These are phyloP conservation scores for Iselma pallidipennis DNA, from an alignment of 2,888 invertebrate genomes.

Conservation along the genomic window DNA sequence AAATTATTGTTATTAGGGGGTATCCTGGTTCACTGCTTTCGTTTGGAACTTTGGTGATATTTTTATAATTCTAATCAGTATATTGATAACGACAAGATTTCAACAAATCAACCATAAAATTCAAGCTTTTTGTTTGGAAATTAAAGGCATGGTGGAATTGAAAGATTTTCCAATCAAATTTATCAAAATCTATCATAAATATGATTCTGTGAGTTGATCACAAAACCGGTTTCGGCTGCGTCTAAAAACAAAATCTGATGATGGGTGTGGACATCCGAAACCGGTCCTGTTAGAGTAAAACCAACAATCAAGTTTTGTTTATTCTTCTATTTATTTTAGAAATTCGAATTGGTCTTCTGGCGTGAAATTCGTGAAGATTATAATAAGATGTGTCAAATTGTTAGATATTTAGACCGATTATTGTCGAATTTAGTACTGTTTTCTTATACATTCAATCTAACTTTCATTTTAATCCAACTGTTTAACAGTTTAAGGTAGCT, in stretches of 20 bases:
- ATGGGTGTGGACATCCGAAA: no score
- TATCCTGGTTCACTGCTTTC: conserved; percentile 45
- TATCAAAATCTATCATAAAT: conserved; percentile 9
- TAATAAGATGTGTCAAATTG: conserved; percentile 28
- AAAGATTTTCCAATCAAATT: neutral
- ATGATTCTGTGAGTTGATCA: conserved; percentile 4
- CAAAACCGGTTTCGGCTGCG: no score
- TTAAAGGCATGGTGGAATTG: neutral
- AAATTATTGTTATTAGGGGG: conserved; percentile 23
- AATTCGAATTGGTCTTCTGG: conserved; percentile 53
- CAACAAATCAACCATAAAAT: conserved; percentile 50
- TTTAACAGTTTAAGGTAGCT: conserved; percentile 52
- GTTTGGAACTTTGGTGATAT: conserved; percentile 74
- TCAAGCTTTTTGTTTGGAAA: neutral
- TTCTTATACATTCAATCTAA: conserved; percentile 37
- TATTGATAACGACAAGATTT: conserved; percentile 67
- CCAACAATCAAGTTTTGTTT: no score
- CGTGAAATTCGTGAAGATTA: conserved; percentile 38
- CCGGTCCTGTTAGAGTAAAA: no score
- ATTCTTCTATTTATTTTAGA: conserved; percentile 57
- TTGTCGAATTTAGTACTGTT: conserved; percentile 33
- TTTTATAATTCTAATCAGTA: conserved; percentile 69
- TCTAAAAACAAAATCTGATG: no score
- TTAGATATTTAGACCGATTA: conserved; percentile 29
- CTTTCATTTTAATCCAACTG: conserved; percentile 39